Base-by-base conservation (phyloP, 2,888 invertebrate genomes). In the Ryuthela nishihirai region DNA sequence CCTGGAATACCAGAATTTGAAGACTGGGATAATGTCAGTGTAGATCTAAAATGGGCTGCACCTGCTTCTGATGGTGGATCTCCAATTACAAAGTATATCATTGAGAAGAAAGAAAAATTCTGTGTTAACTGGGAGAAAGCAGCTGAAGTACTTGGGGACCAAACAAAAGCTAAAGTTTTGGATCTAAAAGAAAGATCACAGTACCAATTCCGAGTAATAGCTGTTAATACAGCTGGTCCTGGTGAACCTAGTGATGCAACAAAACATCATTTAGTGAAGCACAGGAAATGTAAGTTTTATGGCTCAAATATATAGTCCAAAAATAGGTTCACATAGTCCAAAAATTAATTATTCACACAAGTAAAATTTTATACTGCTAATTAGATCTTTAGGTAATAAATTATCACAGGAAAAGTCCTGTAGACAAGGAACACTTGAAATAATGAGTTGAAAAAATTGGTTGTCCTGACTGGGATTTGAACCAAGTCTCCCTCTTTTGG, bases 21-120 rank as follows among this genome's bases (percentile, higher is more conserved):
- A 15, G 78, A 79, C 58, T 81, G 74, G 72, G 79, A 81, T 68
- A 73, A 73, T 45, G 74, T 73, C 61, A 77, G 77, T 41, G 62
- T 54, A 3, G 69, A 72, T 47, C 80, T 92, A n/a, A 82, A 83
- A 68, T 95, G 94, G 94, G 85, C 90, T 73, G 90, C 91, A 72
- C 95, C 95, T 0, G 88, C 89, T 69, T 94, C 94, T 72, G 94
- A 95, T 71, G 97, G 97, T 26, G 95, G 95, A 32, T 81, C 85
- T 34, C 94, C 94, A 0, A 87, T 97, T 73, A 88, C 88, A 70
- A 90, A 91, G 74, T 95, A 95, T 74, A 86, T 93, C 74, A 83
- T 95, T 48, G 94, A 95, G 77, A 91, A 90, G 75, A 74, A 65
- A 71, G 73, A 69, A 71, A 78, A 78, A 58, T 77, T 72, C 67